Conservation (phyloP, 2,113 vertebrate species). For the Budorcas taxicolor region DNA sequence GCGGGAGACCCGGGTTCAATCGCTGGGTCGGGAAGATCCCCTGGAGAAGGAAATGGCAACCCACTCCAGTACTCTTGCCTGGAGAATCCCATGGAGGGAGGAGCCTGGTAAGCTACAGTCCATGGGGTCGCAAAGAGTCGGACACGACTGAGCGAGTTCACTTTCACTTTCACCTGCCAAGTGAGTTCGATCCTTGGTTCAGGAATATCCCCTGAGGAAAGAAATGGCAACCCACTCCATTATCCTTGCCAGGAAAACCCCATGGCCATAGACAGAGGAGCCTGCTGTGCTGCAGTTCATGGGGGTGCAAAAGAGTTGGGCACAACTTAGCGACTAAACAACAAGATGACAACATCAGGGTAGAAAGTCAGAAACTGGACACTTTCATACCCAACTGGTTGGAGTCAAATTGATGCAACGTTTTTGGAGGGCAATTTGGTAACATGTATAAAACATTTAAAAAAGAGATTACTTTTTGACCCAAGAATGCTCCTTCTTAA, state of each 20-base stretch:
- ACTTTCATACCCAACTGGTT: background rate
- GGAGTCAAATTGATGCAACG: background rate
- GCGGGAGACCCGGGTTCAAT: accelerated
- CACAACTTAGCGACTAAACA: background rate
- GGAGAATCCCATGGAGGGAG: no score
- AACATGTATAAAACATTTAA: background rate
- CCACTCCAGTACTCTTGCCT: no score
- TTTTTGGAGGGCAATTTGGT: background rate
- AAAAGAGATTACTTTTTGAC: background rate
- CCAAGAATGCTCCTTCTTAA: background rate
- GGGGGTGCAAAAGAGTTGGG: background rate
- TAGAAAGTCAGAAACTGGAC: background rate
- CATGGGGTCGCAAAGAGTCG: no score
- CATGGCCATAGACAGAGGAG: background rate
- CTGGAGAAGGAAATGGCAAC: no score
- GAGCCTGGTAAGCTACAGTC: no score
- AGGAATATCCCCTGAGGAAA: background rate
- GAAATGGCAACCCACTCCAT: background rate
- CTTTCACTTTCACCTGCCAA: background rate
- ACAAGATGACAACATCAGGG: background rate
- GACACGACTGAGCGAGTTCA: no score
- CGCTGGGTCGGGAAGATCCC: no score
- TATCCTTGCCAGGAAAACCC: background rate
- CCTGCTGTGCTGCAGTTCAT: background rate
- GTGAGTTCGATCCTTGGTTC: background rate